These are phyloP conservation scores for Euclidia mi DNA, from an alignment of 2,888 invertebrate genomes.

Conservation along the genomic window DNA sequence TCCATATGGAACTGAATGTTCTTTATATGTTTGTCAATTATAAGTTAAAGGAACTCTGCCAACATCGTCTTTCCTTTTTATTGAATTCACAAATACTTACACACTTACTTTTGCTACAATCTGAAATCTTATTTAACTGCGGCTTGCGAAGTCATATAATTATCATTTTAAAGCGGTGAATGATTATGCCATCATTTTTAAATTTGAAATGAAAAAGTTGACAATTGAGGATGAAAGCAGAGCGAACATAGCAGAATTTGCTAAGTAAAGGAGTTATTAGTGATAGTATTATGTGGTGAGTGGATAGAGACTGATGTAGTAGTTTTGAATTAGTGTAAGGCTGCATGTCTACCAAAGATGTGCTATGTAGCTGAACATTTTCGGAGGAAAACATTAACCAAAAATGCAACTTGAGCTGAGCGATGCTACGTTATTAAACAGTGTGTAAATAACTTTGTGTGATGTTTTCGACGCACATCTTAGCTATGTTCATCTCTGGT, in stretches of 20 bases:
- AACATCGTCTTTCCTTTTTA: not conserved
- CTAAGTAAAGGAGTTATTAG: constrained; percentile 18
- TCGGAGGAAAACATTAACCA: too few relatives aligned
- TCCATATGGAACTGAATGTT: too few relatives aligned
- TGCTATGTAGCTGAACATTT: too few relatives aligned
- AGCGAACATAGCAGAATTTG: constrained; percentile 14
- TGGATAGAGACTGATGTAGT: constrained; percentile 30
- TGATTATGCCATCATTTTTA: constrained; percentile 30
- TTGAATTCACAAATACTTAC: constrained; percentile 28
- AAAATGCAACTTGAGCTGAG: too few relatives aligned
- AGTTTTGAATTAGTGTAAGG: constrained; percentile 41
- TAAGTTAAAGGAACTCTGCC: too few relatives aligned
- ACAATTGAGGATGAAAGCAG: constrained; percentile 1
- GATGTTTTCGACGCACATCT: too few relatives aligned
- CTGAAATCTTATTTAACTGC: constrained; percentile 32
- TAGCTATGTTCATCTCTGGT: too few relatives aligned
- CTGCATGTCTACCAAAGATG: too few relatives aligned
- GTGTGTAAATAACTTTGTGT: too few relatives aligned
- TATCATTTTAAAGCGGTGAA: constrained; percentile 43
- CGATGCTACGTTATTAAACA: too few relatives aligned
- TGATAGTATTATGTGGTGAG: constrained; percentile 25
- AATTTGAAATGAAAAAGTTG: constrained; percentile 21
- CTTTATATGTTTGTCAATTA: too few relatives aligned
- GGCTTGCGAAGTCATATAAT: constrained; percentile 29
- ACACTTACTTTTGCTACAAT: constrained; percentile 14